These are phyloP conservation scores for Ageneiosus marmoratus DNA, from an alignment of 2,113 vertebrate genomes.

Conservation along the genomic window DNA sequence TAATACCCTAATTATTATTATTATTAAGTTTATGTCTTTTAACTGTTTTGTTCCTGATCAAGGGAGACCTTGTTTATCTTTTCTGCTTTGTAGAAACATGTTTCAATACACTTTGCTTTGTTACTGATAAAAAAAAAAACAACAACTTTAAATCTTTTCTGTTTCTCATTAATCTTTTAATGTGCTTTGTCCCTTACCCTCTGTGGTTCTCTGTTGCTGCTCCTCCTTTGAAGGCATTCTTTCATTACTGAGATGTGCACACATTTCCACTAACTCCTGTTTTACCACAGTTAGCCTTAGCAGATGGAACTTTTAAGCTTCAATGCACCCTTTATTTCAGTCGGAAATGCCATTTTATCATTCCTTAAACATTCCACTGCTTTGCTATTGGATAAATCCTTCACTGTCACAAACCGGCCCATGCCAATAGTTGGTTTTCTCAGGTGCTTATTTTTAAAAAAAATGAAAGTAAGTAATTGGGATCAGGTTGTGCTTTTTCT, in stretches of 20 bases:
- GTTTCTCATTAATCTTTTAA: slow-evolving; percentile 26
- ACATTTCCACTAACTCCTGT: slow-evolving; percentile 2
- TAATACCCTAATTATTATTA: too few relatives aligned
- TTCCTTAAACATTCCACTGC: slow-evolving; percentile 38
- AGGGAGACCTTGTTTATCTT: slow-evolving; percentile 4
- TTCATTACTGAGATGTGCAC: slow-evolving; percentile 33
- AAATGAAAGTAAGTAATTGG: slow-evolving; percentile 20
- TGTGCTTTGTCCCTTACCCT: slow-evolving; percentile 37
- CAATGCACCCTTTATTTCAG: slow-evolving; percentile 28
- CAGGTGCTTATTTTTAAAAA: slow-evolving; percentile 25
- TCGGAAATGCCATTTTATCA: slow-evolving; percentile 38
- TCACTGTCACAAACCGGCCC: slow-evolving; percentile 32
- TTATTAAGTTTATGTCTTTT: slow-evolving; percentile 13
- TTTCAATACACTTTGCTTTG: slow-evolving; percentile 15
- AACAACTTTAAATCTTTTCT: too few relatives aligned
- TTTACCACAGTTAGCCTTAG: slow-evolving; percentile 23
- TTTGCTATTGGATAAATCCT: slow-evolving; percentile 41
- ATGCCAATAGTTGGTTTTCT: slow-evolving; percentile 10
- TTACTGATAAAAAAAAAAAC: slow-evolving; percentile 33
- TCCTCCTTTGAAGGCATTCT: slow-evolving; percentile 12
- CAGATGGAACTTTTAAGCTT: slow-evolving; percentile 18
- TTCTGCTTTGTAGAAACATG: slow-evolving; percentile 25
- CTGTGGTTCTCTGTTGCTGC: slow-evolving; percentile 23
- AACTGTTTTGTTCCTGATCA: slow-evolving; percentile 30
- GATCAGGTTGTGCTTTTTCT: slow-evolving; percentile 18